Evolutionary conservation across 2,888 invertebrate genomes (phyloP).

Genomic region (Caenorhabditis auriculariae): DNA sequence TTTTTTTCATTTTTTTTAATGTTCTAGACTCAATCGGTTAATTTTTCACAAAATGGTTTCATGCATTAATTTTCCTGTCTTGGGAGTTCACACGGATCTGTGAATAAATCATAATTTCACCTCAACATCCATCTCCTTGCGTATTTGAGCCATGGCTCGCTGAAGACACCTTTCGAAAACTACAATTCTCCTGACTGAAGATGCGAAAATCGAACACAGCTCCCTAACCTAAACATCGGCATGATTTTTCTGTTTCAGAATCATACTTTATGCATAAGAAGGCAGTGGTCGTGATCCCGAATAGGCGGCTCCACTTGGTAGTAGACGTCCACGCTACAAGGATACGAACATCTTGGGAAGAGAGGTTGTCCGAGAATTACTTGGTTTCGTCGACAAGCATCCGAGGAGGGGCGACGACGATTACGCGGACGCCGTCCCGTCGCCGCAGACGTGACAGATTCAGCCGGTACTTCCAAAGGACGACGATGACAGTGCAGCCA

Average conservation of each 20-base stretch:
- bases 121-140: conserved; percentile 53
- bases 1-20: no score
- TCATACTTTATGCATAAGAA: conserved; percentile 45
- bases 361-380: conserved; percentile 19
- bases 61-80: no score
- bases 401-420: conserved; percentile 51
- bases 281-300: conserved; percentile 48
- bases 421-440: conserved; percentile 19
- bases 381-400: conserved; percentile 47
- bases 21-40: no score
- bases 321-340: conserved; percentile 50
- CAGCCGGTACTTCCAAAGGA: conserved; percentile 51
- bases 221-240: conserved; percentile 30
- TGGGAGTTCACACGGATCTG: no score
- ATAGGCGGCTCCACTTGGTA: conserved; percentile 56
- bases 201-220: conserved; percentile 33
- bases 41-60: no score
- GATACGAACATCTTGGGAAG: not conserved
- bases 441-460: conserved; percentile 32
- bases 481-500: conserved; percentile 41
- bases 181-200: conserved; percentile 38
- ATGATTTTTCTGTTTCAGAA: not conserved
- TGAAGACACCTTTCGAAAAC: conserved; percentile 53
- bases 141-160: conserved; percentile 46
- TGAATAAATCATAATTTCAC: conserved; percentile 23